These are phyloP conservation scores for Lagopus muta DNA, from an alignment of 2,113 vertebrate species.

Conservation along the genomic window DNA sequence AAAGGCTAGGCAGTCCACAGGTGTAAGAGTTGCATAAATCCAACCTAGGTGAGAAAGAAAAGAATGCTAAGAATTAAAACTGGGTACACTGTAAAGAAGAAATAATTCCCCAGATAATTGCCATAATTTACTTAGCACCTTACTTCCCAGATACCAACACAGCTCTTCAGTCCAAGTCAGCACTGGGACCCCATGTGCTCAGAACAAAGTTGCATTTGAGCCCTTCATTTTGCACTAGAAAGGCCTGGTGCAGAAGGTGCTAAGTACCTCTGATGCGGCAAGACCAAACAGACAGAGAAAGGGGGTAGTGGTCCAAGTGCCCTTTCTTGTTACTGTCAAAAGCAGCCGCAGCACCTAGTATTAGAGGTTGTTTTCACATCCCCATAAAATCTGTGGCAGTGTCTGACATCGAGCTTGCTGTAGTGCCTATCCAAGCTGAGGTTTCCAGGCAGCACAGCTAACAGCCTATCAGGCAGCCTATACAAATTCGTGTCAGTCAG, in stretches of 20 bases:
- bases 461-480: not conserved
- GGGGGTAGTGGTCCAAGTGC: not conserved
- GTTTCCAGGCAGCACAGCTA: not conserved
- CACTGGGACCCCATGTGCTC: not conserved
- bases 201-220: not conserved
- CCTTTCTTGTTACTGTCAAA: not conserved
- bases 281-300: not conserved
- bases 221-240: not conserved
- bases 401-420: not conserved
- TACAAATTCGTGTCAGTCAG: not conserved
- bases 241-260: not conserved
- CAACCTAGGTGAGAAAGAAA: slow-evolving; percentile 82
- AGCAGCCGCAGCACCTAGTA: not conserved
- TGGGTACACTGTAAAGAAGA: not conserved
- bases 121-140: not conserved
- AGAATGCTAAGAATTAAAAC: not conserved
- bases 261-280: not conserved
- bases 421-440: not conserved
- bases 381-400: not conserved
- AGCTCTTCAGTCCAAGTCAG: not conserved
- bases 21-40: slow-evolving; percentile 97
- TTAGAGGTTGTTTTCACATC: not conserved
- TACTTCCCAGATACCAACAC: not conserved
- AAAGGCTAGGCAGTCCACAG: slow-evolving; percentile 96
- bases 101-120: not conserved